These are phyloP conservation scores for Mellilla xanthometata DNA, from an alignment of 2,888 invertebrate genomes.

Conservation along the genomic window DNA sequence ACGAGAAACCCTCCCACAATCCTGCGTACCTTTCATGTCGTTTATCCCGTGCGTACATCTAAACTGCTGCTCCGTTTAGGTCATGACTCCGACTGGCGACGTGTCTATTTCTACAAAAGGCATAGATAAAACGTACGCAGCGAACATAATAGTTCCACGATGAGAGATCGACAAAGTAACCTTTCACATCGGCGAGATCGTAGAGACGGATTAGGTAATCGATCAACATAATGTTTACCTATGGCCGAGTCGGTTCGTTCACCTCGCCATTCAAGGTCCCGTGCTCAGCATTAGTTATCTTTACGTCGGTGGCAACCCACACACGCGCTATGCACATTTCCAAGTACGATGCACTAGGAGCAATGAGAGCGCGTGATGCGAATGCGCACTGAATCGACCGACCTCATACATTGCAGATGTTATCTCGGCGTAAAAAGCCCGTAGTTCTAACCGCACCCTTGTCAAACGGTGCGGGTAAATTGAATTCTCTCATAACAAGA, in stretches of 20 bases:
- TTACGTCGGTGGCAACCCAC: constrained; percentile 61
- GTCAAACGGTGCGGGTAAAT: constrained; percentile 58
- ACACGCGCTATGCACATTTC: constrained; percentile 68
- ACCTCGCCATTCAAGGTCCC: constrained; percentile 69
- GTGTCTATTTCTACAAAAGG: constrained; percentile 50
- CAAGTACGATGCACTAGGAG: constrained; percentile 74
- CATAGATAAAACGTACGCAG: constrained; percentile 36
- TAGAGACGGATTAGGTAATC: constrained; percentile 54
- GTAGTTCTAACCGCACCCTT: constrained; percentile 56
- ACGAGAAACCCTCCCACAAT: constrained; percentile 45
- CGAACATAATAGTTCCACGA: constrained; percentile 37
- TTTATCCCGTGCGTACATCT: constrained; percentile 65
- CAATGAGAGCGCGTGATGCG: constrained; percentile 74
- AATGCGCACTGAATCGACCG: constrained; percentile 64
- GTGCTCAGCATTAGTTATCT: constrained; percentile 52
- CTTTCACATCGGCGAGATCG: constrained; percentile 44
- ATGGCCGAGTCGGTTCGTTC: constrained; percentile 61
- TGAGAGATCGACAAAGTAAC: constrained; percentile 48
- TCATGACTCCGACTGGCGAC: constrained; percentile 49
- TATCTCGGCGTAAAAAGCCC: constrained; percentile 59
- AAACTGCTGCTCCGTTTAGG: constrained; percentile 49
- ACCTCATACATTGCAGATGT: constrained; percentile 52
- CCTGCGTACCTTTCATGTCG: constrained; percentile 48
- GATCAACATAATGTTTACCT: constrained; percentile 57
- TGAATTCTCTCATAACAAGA: constrained; percentile 58